Base-by-base conservation (phyloP, 2,113 vertebrate genomes). In the Empidonax traillii region DNA sequence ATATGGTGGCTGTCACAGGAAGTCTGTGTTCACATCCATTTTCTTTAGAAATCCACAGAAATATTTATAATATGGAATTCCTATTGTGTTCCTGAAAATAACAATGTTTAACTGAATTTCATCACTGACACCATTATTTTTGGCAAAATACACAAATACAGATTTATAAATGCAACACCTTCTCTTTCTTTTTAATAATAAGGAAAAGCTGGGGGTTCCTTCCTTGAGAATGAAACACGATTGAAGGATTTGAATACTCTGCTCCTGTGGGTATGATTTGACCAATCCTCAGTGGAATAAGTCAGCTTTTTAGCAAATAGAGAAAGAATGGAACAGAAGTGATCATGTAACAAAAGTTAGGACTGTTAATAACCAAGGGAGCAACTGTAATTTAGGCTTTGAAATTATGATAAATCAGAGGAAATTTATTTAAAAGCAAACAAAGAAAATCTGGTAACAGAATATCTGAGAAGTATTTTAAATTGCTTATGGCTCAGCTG, bases 321-420 rank as follows among this genome's bases (percentile, higher is more conserved):
- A 44, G 41, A 55, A 87, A n/a, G 61, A 87, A 68, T 35, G 28
- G 92, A 20, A 44, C 19, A 55, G 37, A 89, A 91, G 80, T 92
- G 76, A 85, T 62, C 90, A 91, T 37, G 20, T 84, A 66, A 95
- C 12, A 96, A 76, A 79, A 96, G 76, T 92, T 82, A 66, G 16
- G 67, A 46, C 62, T 66, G 69, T 65, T 94, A 80, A 89, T 63
- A 90, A 90, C 49, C 30, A 76, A 77, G 47, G 74, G 21, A 61
- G 33, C 4, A 84, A 76, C n/a, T 88, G n/a, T 85, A 96, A 94
- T 68, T 80, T 90, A 61, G 47, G 37, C 58, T 95, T 93, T 90
- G 74, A 52, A 62, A 79, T 91, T 39, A 66, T 46, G 37, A 81
- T 66, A 95, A 94, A 94, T 87, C 53, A 91, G 39, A 77, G 21